Evolutionary conservation across 2,797 vertebrate species (phyloP).

Genomic region (Phrynocephalus forsythii): DNA sequence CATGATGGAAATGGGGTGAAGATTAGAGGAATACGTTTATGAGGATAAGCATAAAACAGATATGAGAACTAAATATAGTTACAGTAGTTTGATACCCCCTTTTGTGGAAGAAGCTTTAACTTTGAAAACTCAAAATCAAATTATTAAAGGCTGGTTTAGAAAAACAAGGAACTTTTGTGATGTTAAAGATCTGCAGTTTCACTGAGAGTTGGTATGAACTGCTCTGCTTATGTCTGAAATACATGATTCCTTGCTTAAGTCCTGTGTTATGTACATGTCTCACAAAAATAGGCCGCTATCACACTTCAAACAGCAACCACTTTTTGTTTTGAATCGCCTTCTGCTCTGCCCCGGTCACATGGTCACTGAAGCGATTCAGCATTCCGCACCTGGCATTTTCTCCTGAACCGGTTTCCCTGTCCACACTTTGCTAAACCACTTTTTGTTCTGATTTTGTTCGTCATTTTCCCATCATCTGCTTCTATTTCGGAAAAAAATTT

Average conservation of each 20-base stretch:
- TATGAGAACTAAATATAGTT: no score
- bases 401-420: no score
- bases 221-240: slow-evolving; percentile 3
- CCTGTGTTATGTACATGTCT: slow-evolving; percentile 43
- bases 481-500: no score
- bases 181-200: background rate
- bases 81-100: background rate
- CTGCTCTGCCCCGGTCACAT: no score
- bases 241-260: background rate
- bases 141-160: background rate
- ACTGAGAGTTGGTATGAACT: background rate
- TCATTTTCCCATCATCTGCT: no score
- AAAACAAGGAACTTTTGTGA: background rate
- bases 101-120: background rate
- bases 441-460: no score
- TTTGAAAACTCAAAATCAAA: background rate
- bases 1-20: background rate
- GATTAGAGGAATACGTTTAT: background rate
- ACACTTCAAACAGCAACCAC: no score
- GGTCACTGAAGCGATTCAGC: no score
- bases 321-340: no score
- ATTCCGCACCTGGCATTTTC: no score
- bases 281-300: slow-evolving; percentile 30
- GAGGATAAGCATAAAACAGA: no score
- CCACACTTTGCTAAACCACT: no score